Conservation (phyloP, 1,140 invertebrate genomes). For the Spodoptera frugiperda region DNA sequence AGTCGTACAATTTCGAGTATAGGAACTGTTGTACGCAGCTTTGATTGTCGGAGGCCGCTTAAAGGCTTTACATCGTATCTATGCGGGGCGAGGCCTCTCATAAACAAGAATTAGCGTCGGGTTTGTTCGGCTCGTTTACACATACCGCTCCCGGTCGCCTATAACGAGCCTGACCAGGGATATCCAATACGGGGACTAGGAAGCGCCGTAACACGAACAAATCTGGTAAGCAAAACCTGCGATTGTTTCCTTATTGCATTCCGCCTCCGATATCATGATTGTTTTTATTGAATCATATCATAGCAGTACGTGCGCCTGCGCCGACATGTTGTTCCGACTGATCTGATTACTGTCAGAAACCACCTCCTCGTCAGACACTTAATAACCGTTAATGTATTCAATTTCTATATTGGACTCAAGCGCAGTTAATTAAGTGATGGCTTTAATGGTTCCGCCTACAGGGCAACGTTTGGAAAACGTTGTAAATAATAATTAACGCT, state of each 20-base stretch:
- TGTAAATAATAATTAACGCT: slow-evolving; percentile 47
- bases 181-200: slow-evolving; percentile 77
- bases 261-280: slow-evolving; percentile 40
- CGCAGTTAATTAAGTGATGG: slow-evolving; percentile 51
- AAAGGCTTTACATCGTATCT: slow-evolving; percentile 71
- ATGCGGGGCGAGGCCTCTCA: slow-evolving; percentile 67
- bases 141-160: slow-evolving; percentile 77
- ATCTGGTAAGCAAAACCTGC: slow-evolving; percentile 58
- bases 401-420: slow-evolving; percentile 43
- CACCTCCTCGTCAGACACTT: not conserved
- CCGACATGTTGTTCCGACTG: slow-evolving; percentile 1
- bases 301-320: slow-evolving; percentile 14
- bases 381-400: slow-evolving; percentile 40
- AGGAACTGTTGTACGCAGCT: slow-evolving; percentile 59
- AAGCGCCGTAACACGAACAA: slow-evolving; percentile 73
- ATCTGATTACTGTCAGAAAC: not conserved
- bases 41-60: slow-evolving; percentile 71
- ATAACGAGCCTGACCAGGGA: slow-evolving; percentile 74
- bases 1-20: slow-evolving; percentile 55
- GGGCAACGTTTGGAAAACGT: slow-evolving; percentile 51
- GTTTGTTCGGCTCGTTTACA: slow-evolving; percentile 81
- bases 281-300: slow-evolving; percentile 35
- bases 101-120: slow-evolving; percentile 84
- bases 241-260: slow-evolving; percentile 60
- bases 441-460: slow-evolving; percentile 46